A percentile compares a stretch with the other conserved stretches of the same genome.
These are phyloP conservation scores for Mus spicilegus DNA, from an alignment of 2,113 vertebrate genomes.

Conservation along the genomic window DNA sequence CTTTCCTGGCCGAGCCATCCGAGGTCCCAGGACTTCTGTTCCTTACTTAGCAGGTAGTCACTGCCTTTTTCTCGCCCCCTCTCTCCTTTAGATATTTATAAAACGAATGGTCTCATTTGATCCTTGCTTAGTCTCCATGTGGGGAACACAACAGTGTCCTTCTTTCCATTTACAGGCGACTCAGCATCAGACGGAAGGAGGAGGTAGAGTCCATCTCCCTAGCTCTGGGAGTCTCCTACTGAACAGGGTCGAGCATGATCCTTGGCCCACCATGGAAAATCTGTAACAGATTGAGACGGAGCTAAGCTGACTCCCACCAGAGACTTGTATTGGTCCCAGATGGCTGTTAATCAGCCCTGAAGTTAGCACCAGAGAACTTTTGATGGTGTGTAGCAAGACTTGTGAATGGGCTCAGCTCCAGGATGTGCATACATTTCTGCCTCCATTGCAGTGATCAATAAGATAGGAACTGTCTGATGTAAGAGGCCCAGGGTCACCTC, in stretches of 20 bases:
- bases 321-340: background rate
- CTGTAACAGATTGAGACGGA: background rate
- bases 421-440: background rate
- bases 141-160: background rate
- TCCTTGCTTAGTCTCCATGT: background rate
- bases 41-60: background rate
- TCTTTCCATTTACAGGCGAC: background rate
- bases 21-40: background rate
- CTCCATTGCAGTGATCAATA: background rate
- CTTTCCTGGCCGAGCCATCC: background rate
- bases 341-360: background rate
- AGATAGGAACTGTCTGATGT: background rate
- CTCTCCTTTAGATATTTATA: background rate
- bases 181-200: background rate
- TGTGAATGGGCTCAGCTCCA: background rate
- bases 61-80: no score
- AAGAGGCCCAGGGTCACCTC: background rate
- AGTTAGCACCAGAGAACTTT: constrained; percentile 26
- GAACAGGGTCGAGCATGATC: background rate
- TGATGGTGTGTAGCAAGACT: background rate
- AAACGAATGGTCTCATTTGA: background rate
- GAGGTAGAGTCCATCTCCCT: background rate
- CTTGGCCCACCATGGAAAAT: background rate
- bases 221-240: background rate
- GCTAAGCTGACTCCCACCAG: background rate